Evolutionary conservation across 2,797 vertebrate species (phyloP).

Genomic region (Peromyscus eremicus): DNA sequence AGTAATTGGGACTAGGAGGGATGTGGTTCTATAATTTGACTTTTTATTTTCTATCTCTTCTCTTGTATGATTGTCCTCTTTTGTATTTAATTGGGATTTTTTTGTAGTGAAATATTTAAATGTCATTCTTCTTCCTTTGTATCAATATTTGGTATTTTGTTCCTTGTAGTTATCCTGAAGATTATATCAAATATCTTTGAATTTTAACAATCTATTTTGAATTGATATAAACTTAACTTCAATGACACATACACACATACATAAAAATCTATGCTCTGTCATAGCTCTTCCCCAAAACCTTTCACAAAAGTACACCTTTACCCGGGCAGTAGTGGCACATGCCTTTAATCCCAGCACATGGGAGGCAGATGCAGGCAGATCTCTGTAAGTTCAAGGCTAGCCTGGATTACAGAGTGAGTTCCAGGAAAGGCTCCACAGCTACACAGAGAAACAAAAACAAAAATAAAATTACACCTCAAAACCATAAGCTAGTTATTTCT

Average conservation of each 20-base stretch:
- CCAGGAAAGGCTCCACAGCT: too few species aligned
- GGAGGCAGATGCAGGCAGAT: too few species aligned
- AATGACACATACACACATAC: not conserved
- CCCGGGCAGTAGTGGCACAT: too few species aligned
- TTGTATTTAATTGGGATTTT: not conserved
- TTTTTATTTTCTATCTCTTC: not conserved
- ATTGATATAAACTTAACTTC: not conserved
- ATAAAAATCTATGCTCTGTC: not conserved
- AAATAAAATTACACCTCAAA: not conserved
- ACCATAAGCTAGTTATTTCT: not conserved
- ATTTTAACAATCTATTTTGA: not conserved
- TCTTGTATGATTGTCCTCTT: not conserved
- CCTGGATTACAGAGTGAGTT: too few species aligned
- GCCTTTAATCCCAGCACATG: too few species aligned
- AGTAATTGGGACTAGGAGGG: not conserved
- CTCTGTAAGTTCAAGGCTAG: too few species aligned
- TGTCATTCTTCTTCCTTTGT: not conserved
- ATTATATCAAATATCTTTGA: not conserved
- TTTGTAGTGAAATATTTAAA: not conserved
- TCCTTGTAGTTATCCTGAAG: not conserved
- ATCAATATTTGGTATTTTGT: not conserved
- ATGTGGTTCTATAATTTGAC: not conserved
- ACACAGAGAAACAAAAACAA: too few species aligned
- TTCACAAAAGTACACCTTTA: not conserved
- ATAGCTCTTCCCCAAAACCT: not conserved